Conservation (phyloP, 2,888 invertebrate species). For the Petrolisthes manimaculis region DNA sequence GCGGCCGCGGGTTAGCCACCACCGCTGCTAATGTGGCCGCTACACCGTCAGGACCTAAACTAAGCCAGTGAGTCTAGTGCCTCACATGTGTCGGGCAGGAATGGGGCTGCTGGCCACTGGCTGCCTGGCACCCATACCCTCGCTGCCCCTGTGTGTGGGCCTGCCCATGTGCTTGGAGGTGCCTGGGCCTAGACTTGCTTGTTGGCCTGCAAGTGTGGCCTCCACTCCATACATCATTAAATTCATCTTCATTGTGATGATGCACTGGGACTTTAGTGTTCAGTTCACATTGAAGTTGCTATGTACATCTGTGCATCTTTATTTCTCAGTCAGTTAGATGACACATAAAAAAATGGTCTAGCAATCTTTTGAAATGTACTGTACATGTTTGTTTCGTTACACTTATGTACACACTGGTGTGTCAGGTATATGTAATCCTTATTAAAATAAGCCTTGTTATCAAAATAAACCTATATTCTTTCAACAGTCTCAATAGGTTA, state of each 20-base stretch:
- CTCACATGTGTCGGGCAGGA: slow-evolving; percentile 35
- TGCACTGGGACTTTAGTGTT: slow-evolving; percentile 39
- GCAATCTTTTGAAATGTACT: slow-evolving; percentile 54
- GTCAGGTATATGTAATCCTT: slow-evolving; percentile 60
- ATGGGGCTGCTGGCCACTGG: slow-evolving; percentile 20
- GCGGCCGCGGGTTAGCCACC: slow-evolving; percentile 20
- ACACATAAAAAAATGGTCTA: slow-evolving; percentile 56
- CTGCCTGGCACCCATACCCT: background rate
- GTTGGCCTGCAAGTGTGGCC: slow-evolving; percentile 17
- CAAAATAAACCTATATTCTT: slow-evolving; percentile 64
- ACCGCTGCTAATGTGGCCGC: slow-evolving; percentile 44
- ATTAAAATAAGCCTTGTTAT: slow-evolving; percentile 64
- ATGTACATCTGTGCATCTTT: slow-evolving; percentile 52
- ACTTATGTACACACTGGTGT: slow-evolving; percentile 58
- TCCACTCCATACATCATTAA: background rate
- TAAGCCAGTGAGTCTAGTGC: slow-evolving; percentile 50
- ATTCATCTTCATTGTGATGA: slow-evolving; percentile 24
- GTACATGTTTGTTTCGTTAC: slow-evolving; percentile 54
- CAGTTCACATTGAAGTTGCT: slow-evolving; percentile 49
- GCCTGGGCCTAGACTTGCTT: background rate
- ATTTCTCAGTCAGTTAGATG: slow-evolving; percentile 42
- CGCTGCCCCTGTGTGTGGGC: slow-evolving; percentile 15
- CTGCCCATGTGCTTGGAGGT: background rate
- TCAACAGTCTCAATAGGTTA: slow-evolving; percentile 65
- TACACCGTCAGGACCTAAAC: slow-evolving; percentile 53